A percentile compares a stretch with the other conserved stretches of the same genome.
phyloP scores from a whole-genome alignment of 2,888 invertebrate genomes.

The Melieria picta region DNA sequence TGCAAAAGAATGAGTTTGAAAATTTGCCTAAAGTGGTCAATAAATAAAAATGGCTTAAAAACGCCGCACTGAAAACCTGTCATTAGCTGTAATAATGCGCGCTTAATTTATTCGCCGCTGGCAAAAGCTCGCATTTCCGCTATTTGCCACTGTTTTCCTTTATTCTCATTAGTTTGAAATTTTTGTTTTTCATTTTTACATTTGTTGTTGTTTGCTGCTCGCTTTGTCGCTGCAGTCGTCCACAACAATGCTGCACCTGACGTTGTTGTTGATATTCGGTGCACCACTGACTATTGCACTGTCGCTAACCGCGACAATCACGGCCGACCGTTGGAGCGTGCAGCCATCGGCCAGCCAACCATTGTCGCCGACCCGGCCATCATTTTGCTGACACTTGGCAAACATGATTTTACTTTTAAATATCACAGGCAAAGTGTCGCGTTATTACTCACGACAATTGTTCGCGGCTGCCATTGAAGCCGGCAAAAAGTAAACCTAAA shows the following conservation, averaged over 20 bases:
- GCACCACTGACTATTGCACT: neutral
- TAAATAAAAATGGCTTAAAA: conserved; percentile 19
- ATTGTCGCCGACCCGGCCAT: conserved; percentile 24
- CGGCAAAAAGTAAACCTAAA: no score
- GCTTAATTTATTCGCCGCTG: neutral
- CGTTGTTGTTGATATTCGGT: conserved; percentile 26
- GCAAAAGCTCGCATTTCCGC: neutral
- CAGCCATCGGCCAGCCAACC: neutral
- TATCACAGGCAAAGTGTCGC: conserved; percentile 25
- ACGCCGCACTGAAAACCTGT: conserved; percentile 27
- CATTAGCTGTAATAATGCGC: conserved; percentile 31
- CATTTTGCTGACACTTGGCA: conserved; percentile 40
- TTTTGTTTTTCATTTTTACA: conserved; percentile 14
- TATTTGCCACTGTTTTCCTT: conserved; percentile 8
- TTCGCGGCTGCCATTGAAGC: no score
- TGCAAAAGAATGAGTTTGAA: conserved; percentile 2
- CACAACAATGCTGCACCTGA: neutral
- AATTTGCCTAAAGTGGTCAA: conserved; percentile 17
- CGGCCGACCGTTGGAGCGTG: no score
- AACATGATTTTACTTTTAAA: conserved; percentile 45
- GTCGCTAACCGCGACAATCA: no score
- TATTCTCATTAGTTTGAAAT: conserved; percentile 18
- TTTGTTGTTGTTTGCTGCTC: conserved; percentile 11
- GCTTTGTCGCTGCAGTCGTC: conserved; percentile 12
- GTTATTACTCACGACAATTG: neutral